Evolutionary conservation across 2,797 vertebrate species (phyloP), one percentile per base, ranked within the genome.

Genomic region (Leuciscus waleckii): DNA sequence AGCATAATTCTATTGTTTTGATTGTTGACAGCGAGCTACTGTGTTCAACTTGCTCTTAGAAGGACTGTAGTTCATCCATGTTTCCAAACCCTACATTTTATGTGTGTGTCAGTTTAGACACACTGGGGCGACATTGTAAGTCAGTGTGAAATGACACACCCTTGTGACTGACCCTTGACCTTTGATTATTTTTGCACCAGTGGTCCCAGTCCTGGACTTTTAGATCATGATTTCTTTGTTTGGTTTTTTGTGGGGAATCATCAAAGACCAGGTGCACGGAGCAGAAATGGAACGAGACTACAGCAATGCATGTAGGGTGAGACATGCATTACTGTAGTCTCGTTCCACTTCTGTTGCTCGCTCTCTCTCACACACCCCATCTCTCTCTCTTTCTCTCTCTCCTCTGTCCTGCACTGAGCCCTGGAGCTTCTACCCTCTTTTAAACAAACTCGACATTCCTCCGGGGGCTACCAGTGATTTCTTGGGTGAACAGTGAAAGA

Each of bases 131-230:
- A 37, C 11, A 51, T 81, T 2, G 46, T 56, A 56, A 16, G 37
- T 69, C 17, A 3, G 26, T 84, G 82, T 58, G 63, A 84, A 56
- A 26, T 84, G 43, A 26, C 49, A 1, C 10, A 32, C 37, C 29
- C 74, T 41, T 70, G 82, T 32, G 46, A 78, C 51, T 84, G 61
- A 77, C 82, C 58, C 16, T 67, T 75, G 70, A 76, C 61, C 58
- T 46, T 23, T 49, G 13, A 21, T 41, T 41, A 35, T 58, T 81
- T 26, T 26, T 75, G 29, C 41, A 83, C 41, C 19, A 19, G 77
- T 49, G 58, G 37, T 46, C 58, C 41, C 21, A 29, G 10, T 14
- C 0, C 16, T 19, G 35, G 35, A 32, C 68, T 43, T n/a, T 39
- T 4, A 51, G 32, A 65, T 21, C 1, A 73, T 37, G 6, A 43